Percentiles rank a stretch among this genome's conserved stretches.
These are phyloP conservation scores for Tanytarsus gracilentus DNA, from an alignment of 2,888 invertebrate genomes.

Conservation along the genomic window DNA sequence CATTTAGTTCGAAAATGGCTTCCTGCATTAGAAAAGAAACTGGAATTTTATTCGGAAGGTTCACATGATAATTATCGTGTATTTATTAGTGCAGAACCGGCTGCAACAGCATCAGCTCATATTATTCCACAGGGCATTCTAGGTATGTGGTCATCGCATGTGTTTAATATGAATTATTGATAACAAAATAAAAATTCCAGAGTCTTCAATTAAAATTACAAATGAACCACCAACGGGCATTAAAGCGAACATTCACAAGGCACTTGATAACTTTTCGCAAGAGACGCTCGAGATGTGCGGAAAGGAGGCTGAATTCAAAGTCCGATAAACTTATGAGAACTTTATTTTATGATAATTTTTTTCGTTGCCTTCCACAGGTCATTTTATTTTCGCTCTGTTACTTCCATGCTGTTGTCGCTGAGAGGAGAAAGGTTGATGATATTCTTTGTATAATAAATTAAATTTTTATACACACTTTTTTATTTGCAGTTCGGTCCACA, in stretches of 20 bases:
- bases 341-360: no score
- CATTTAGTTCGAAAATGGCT: slow-evolving; percentile 94
- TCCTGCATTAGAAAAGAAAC: slow-evolving; percentile 78
- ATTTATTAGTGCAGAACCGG: slow-evolving; percentile 92
- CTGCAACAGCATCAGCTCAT: slow-evolving; percentile 74
- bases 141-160: background rate
- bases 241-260: slow-evolving; percentile 92
- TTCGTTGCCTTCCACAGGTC: no score
- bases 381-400: slow-evolving; percentile 89
- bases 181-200: slow-evolving; percentile 76
- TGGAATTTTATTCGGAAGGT: slow-evolving; percentile 73
- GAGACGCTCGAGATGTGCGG: slow-evolving; percentile 93
- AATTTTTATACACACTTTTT: background rate
- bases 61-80: slow-evolving; percentile 75
- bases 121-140: slow-evolving; percentile 73
- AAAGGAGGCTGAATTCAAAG: slow-evolving; percentile 93
- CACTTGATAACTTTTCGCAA: slow-evolving; percentile 87
- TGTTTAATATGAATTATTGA: slow-evolving; percentile 23
- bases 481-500: slow-evolving; percentile 71
- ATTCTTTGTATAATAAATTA: background rate
- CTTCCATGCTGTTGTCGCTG: slow-evolving; percentile 93
- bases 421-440: slow-evolving; percentile 57
- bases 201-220: slow-evolving; percentile 93
- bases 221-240: slow-evolving; percentile 97
- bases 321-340: no score